These are phyloP conservation scores for Callocephalon fimbriatum DNA, from an alignment of 2,113 vertebrate genomes.

Conservation along the genomic window DNA sequence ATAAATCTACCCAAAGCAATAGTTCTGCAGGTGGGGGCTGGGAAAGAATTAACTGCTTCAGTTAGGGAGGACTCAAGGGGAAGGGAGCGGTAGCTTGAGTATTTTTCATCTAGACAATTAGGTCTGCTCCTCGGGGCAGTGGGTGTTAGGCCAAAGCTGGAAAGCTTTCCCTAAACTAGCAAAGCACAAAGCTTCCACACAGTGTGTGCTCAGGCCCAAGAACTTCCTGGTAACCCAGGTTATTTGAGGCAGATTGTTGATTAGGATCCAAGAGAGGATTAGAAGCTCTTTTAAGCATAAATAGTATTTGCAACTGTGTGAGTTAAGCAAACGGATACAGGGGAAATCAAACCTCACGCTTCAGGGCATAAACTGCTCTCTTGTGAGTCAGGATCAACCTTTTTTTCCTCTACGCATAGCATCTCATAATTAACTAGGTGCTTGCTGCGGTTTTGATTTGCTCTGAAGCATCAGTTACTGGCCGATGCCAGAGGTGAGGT, in stretches of 20 bases:
- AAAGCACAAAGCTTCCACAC: constrained; percentile 35
- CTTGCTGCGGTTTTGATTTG: constrained; percentile 59
- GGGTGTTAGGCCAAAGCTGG: constrained; percentile 35
- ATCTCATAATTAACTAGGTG: constrained; percentile 55
- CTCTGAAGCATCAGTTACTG: constrained; percentile 44
- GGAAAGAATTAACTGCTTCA: constrained; percentile 2
- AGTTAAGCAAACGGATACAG: constrained; percentile 66
- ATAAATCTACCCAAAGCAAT: neutral
- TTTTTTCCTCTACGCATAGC: neutral
- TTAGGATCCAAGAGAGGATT: constrained; percentile 69
- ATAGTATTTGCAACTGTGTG: constrained; percentile 62
- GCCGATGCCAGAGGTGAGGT: neutral
- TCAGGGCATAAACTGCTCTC: constrained; percentile 70
- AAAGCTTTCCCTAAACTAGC: constrained; percentile 37
- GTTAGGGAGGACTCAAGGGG: constrained; percentile 24
- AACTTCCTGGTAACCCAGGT: constrained; percentile 62
- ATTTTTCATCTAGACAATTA: constrained; percentile 49
- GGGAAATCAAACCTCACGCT: constrained; percentile 63
- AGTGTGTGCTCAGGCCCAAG: constrained; percentile 7
- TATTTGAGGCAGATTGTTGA: constrained; percentile 66
- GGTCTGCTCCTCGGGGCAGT: constrained; percentile 36
- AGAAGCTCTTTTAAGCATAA: constrained; percentile 69
- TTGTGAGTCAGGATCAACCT: constrained; percentile 62
- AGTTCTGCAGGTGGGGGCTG: neutral
- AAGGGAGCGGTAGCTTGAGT: constrained; percentile 34